Conservation (phyloP, 2,888 invertebrate genomes). For the Plagodis pulveraria region DNA sequence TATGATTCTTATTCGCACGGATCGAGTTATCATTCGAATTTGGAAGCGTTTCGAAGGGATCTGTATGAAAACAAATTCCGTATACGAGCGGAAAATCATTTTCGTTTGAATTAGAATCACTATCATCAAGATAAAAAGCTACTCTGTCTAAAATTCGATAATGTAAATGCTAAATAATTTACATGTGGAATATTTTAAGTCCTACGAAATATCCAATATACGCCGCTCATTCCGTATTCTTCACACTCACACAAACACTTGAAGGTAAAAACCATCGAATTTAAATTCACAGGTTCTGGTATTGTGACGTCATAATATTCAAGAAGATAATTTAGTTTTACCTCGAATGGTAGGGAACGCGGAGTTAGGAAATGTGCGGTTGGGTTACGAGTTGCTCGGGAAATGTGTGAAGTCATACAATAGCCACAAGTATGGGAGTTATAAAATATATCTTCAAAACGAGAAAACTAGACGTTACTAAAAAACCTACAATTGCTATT, state of each 20-base stretch:
- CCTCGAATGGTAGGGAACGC: slow-evolving; percentile 2
- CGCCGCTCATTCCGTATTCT: background rate
- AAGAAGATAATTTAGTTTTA: slow-evolving; percentile 25
- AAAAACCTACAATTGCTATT: no score
- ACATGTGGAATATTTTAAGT: background rate
- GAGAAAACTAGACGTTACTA: no score
- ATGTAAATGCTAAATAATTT: background rate
- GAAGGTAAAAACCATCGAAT: slow-evolving; percentile 5
- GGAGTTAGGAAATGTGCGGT: background rate
- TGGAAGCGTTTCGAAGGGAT: no score
- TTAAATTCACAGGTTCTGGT: slow-evolving; percentile 31
- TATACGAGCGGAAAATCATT: background rate
- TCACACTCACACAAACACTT: background rate
- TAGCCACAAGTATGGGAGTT: background rate
- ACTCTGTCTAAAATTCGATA: background rate
- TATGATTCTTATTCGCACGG: no score
- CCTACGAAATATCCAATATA: background rate
- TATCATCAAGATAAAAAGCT: background rate
- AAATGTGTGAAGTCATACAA: background rate
- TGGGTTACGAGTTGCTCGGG: background rate
- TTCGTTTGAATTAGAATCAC: background rate
- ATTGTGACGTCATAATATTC: slow-evolving; percentile 26
- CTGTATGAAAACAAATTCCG: no score
- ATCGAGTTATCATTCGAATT: no score
- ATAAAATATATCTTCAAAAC: no score